Conservation (phyloP, 2,888 invertebrate genomes). For the Ceratothoa steindachneri region DNA sequence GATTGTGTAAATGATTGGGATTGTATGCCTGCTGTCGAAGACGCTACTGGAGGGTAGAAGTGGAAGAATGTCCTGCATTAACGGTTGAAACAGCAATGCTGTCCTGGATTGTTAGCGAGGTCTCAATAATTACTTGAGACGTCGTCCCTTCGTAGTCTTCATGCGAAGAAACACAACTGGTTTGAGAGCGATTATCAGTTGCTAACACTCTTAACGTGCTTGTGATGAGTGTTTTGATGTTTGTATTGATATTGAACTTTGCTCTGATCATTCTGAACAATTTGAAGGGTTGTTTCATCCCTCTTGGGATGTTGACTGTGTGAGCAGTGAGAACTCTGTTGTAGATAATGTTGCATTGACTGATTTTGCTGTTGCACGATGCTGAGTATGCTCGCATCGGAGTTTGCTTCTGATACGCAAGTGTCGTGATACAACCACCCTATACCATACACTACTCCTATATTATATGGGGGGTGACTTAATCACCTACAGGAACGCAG, state of each 20-base stretch:
- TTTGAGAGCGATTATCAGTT: neutral
- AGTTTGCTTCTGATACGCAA: constrained; percentile 1
- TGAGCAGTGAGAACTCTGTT: neutral
- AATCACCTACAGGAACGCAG: too few species aligned
- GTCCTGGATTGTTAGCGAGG: neutral
- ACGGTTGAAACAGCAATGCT: neutral
- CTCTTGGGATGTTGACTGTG: neutral
- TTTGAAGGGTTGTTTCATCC: neutral
- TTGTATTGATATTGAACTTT: constrained; percentile 10
- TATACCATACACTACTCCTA: too few species aligned
- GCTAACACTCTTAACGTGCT: neutral
- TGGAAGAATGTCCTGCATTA: neutral
- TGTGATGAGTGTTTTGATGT: neutral
- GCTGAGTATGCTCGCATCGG: neutral
- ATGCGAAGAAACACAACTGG: neutral
- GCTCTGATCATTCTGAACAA: neutral
- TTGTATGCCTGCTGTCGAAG: constrained; percentile 4
- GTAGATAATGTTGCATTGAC: constrained; percentile 3
- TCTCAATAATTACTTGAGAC: constrained; percentile 31
- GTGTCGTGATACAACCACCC: too few species aligned
- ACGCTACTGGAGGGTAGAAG: neutral
- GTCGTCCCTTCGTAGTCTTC: neutral
- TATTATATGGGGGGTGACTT: too few species aligned
- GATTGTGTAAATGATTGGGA: too few species aligned
- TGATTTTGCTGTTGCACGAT: neutral